Conservation (phyloP, 2,113 vertebrate species). For the Coryphaenoides rupestris region DNA sequence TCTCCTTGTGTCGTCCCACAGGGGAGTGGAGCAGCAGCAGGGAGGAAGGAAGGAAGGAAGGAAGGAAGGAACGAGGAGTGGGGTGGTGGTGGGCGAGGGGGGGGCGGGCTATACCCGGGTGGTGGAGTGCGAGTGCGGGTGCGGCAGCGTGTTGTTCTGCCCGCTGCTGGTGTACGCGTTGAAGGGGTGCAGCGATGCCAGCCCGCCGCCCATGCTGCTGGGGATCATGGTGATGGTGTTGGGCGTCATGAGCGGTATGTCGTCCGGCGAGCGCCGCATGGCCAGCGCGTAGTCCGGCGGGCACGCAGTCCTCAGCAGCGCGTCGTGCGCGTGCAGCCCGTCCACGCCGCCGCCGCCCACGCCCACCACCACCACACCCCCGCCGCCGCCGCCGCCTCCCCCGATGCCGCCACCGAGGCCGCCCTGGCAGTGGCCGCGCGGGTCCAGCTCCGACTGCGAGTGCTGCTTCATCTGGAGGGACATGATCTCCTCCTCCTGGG, state of each 20-base stretch:
- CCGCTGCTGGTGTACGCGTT: conserved; percentile 93
- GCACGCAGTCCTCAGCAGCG: conserved; percentile 96
- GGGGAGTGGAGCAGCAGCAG: conserved; percentile 4
- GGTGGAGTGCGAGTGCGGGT: conserved; percentile 98
- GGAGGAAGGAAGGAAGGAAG: not conserved
- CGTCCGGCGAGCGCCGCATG: conserved; percentile 96
- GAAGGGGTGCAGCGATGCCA: conserved; percentile 93
- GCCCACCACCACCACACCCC: conserved; percentile 79
- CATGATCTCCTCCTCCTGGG: conserved; percentile 99
- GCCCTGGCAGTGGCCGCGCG: conserved; percentile 30
- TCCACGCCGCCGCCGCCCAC: conserved; percentile 65
- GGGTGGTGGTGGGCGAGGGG: not conserved
- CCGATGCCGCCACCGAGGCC: conserved; percentile 73
- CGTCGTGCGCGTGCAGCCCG: conserved; percentile 92
- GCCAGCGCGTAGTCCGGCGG: conserved; percentile 98
- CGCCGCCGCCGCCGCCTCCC: conserved; percentile 80
- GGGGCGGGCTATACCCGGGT: conserved; percentile 94
- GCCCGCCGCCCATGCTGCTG: conserved; percentile 94
- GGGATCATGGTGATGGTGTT: conserved; percentile 99
- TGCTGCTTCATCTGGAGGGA: conserved; percentile 99
- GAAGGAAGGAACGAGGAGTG: not conserved
- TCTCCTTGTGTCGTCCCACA: not conserved
- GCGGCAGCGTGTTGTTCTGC: conserved; percentile 96
- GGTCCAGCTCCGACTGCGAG: conserved; percentile 85
- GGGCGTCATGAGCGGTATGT: conserved; percentile 97